phyloP scores from a whole-genome alignment of 2,888 invertebrate species.

The Caenorhabditis macrosperma region DNA sequence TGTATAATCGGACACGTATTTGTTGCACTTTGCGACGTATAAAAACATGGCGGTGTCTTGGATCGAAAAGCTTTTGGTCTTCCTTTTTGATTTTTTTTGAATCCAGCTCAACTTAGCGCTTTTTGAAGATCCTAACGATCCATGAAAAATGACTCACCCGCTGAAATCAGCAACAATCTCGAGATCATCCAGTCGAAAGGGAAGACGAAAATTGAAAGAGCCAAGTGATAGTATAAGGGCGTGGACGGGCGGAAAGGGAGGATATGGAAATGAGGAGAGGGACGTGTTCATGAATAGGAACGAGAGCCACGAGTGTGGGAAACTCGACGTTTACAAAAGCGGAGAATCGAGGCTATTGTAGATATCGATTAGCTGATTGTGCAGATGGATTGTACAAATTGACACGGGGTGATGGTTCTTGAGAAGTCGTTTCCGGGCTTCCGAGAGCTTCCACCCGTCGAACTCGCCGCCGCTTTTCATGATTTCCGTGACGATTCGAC shows the following conservation, averaged over 20 bases:
- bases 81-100: too few species aligned
- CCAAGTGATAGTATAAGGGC: too few species aligned
- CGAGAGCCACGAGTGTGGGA: conserved; percentile 10
- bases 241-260: not conserved
- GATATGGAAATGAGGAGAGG: not conserved
- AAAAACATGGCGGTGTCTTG: too few species aligned
- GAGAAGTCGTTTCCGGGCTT: conserved; percentile 9
- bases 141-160: not conserved
- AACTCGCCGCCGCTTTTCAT: conserved; percentile 17
- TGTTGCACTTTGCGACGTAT: too few species aligned
- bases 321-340: not conserved
- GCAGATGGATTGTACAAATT: not conserved
- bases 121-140: not conserved
- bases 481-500: conserved; percentile 33
- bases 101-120: not conserved
- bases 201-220: not conserved
- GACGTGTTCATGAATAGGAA: not conserved
- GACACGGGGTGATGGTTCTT: not conserved
- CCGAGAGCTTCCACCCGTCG: conserved; percentile 1
- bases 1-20: too few species aligned
- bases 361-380: not conserved
- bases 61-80: too few species aligned
- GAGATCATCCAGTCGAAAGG: not conserved
- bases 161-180: not conserved
- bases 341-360: not conserved